Percentiles rank a stretch among this genome's conserved stretches.
These are phyloP conservation scores for Setipinna tenuifilis DNA, from an alignment of 2,797 vertebrate genomes.

Conservation along the genomic window DNA sequence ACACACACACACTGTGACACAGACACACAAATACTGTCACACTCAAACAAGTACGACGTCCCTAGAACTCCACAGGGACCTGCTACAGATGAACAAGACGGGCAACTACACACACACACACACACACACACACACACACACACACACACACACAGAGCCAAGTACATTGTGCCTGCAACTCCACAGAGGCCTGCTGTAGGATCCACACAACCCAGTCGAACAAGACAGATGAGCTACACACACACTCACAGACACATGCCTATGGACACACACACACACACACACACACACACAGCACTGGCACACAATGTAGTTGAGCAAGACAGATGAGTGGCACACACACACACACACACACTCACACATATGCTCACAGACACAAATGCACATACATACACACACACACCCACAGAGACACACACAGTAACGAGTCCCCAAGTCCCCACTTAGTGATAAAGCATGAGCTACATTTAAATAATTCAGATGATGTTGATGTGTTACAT, in stretches of 20 bases:
- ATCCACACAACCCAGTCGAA: not conserved
- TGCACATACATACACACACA: not conserved
- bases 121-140: constrained; percentile 16
- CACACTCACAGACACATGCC: not conserved
- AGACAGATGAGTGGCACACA: not conserved
- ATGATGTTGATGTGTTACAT: too few relatives aligned
- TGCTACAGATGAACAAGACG: too few relatives aligned
- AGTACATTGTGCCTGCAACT: not conserved
- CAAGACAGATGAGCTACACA: not conserved
- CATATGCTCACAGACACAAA: not conserved
- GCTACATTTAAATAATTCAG: too few relatives aligned
- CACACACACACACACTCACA: constrained; percentile 1
- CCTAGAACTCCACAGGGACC: too few relatives aligned
- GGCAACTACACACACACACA: not conserved
- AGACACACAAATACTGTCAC: not conserved
- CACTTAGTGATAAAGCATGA: not conserved
- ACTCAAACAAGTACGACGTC: too few relatives aligned
- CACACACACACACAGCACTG: not conserved
- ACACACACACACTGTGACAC: too few relatives aligned
- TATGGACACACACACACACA: not conserved
- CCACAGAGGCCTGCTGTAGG: not conserved
- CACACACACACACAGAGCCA: constrained; percentile 15
- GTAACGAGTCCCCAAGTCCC: too few relatives aligned
- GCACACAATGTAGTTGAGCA: not conserved
- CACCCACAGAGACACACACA: not conserved